Evolutionary conservation across 2,113 vertebrate species (phyloP).

Genomic region (Marcusenius ussheri): DNA sequence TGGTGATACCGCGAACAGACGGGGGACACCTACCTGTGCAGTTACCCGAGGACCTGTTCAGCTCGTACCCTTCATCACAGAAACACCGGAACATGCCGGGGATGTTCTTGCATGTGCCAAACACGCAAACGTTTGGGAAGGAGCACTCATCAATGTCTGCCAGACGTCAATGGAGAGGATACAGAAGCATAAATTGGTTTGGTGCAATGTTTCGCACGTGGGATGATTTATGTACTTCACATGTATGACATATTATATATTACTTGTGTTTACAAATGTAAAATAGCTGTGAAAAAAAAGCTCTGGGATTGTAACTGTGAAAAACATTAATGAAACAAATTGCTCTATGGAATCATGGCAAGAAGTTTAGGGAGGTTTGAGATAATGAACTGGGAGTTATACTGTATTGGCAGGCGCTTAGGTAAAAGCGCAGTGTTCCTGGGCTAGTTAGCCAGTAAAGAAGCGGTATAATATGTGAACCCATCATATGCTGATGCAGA

Average conservation of each 20-base stretch:
- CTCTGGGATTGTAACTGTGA: background rate
- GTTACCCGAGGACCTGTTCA: constrained; percentile 68
- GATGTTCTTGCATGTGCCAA: constrained; percentile 74
- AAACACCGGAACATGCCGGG: constrained; percentile 75
- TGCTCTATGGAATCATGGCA: background rate
- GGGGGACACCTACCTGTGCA: constrained; percentile 63
- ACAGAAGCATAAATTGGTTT: background rate
- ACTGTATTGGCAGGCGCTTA: background rate
- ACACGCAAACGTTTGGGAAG: constrained; percentile 74
- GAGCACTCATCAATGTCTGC: constrained; percentile 75
- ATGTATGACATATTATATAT: background rate
- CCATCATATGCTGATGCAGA: background rate
- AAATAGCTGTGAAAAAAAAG: background rate
- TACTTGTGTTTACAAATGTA: background rate
- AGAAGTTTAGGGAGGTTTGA: background rate
- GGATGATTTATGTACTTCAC: background rate
- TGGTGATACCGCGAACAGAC: background rate
- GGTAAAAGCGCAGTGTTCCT: background rate
- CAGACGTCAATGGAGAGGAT: constrained; percentile 10
- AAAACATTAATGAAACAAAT: background rate
- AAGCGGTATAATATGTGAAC: background rate
- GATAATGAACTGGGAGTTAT: background rate
- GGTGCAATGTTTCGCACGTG: background rate
- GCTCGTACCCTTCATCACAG: constrained; percentile 74
- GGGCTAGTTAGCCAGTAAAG: background rate